Base-by-base conservation (phyloP, 1,140 invertebrate genomes). In the Brachionus rubens region DNA sequence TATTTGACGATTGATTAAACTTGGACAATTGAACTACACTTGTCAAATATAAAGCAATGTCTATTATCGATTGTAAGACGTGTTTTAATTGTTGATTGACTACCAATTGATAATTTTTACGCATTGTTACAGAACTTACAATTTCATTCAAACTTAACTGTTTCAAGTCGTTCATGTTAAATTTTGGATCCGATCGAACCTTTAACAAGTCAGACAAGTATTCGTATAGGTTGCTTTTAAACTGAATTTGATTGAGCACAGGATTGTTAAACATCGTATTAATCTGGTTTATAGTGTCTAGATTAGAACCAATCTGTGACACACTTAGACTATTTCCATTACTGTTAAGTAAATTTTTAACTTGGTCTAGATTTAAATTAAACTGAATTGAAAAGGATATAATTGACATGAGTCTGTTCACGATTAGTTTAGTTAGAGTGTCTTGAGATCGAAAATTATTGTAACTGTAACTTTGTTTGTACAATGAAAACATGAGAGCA, bases 31-130 rank as follows among this genome's bases (percentile, higher is more conserved):
- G 50, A 6, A 72, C 46, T 26, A 50, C 9, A 72, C 40, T 72
- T 36, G 40, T 72, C 19, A 72, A 54, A 72, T 72, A 50, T 21
- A 72, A 50, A 30, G 43, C 43, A 16, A 72, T 5, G 33, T 72
- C 68, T 19, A 72, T 50, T 9, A 48, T 26, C 43, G 16, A 72
- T 41, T 72, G 68, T 7, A 72, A 46, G 12, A 72, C 24, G 24
- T 72, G 68, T 7, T 40, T 72, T 19, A 72, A n/a, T 24, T 72
- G 46, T 16, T 72, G 68, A 50, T 72, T 72, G 7, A 72, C 12
- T 19, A 26, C 14, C 21, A 72, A 19, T 2, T 33, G 30, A 16
- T 50, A 50, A 40, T 72, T 54, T 72, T 72, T 72, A 19, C 30
- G 48, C 3, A 26, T 54, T 30, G 19, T 28, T 12, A 72, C 19